These are phyloP conservation scores for Rhorus exstirpatorius DNA, from an alignment of 2,888 invertebrate species.

Conservation along the genomic window DNA sequence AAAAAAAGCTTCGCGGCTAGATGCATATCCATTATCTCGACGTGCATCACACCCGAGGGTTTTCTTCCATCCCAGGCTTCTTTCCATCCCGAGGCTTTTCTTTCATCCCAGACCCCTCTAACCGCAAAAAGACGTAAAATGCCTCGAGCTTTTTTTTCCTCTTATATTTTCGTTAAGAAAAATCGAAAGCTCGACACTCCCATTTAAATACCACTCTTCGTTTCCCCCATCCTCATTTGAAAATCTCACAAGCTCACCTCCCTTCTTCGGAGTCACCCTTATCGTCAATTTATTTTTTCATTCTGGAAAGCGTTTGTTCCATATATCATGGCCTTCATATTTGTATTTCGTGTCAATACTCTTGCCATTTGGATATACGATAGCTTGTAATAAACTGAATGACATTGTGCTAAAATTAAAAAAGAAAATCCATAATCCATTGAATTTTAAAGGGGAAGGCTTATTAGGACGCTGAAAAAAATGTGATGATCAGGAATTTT, in stretches of 20 bases:
- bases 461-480: too few relatives aligned
- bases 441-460: too few relatives aligned
- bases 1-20: neutral
- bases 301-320: conserved; percentile 41
- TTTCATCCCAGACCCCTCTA: neutral
- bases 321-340: conserved; percentile 12
- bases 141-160: conserved; percentile 14
- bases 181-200: conserved; percentile 37
- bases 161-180: conserved; percentile 22
- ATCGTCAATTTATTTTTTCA: conserved; percentile 22
- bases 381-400: neutral
- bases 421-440: too few relatives aligned
- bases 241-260: conserved; percentile 24
- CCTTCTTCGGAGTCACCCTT: neutral
- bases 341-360: neutral
- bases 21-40: conserved; percentile 7
- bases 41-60: neutral
- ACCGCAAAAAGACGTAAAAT: conserved; percentile 15
- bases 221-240: neutral
- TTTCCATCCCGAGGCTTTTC: too few relatives aligned
- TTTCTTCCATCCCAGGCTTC: conserved; percentile 1
- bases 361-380: neutral
- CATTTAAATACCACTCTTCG: conserved; percentile 12
- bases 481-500: too few relatives aligned
- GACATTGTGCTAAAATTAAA: too few relatives aligned